phyloP scores from a whole-genome alignment of 1,140 invertebrate species.

The Teleopsis dalmanni region DNA sequence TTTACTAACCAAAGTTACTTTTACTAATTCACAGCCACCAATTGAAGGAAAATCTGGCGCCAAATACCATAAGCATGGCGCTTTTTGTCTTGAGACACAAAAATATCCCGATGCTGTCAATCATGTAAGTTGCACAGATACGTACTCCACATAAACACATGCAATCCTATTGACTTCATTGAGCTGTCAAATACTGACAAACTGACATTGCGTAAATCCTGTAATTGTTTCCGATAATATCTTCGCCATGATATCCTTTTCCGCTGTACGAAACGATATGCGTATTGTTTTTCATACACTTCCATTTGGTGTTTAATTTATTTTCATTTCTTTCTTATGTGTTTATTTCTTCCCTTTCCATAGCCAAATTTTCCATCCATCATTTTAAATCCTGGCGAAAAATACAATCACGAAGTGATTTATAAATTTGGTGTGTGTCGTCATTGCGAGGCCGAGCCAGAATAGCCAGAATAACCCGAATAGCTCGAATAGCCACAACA shows the following conservation, averaged over 20 bases:
- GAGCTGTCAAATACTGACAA: constrained; percentile 9
- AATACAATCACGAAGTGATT: constrained; percentile 56
- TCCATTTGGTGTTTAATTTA: no score
- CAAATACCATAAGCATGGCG: constrained; percentile 68
- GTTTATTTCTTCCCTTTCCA: not conserved
- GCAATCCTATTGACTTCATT: no score
- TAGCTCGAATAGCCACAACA: no score
- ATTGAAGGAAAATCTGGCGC: constrained; percentile 26
- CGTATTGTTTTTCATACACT: no score
- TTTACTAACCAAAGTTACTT: no score
- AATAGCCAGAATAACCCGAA: no score
- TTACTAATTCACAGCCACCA: constrained; percentile 6
- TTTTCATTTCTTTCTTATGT: no score
- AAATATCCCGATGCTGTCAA: constrained; percentile 91
- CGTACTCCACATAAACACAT: not conserved
- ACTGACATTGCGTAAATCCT: constrained; percentile 10
- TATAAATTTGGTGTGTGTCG: constrained; percentile 50
- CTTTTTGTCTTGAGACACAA: constrained; percentile 87
- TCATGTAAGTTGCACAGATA: constrained; percentile 50
- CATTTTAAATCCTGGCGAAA: constrained; percentile 62
- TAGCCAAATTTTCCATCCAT: constrained; percentile 65
- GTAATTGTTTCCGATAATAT: constrained; percentile 8
- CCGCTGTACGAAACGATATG: no score
- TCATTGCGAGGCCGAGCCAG: no score
- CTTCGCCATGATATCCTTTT: no score